Evolutionary conservation across 2,888 invertebrate genomes (phyloP).

Genomic region (Dastarcus helophoroides): DNA sequence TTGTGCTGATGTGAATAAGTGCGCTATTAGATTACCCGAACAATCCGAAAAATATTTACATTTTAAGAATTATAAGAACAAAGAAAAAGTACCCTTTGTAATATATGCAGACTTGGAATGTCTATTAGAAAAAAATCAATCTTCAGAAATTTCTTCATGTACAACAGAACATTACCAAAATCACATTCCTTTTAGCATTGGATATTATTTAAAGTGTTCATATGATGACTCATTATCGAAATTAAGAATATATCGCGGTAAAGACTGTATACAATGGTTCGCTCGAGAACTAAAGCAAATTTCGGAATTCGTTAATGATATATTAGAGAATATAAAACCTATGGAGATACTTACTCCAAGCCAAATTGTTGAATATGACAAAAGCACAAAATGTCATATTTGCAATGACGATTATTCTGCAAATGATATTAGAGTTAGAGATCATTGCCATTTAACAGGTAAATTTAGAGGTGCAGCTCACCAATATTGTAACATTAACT

Average conservation of each 20-base stretch:
- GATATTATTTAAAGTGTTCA: constrained; percentile 19
- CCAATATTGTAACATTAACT: constrained; percentile 26
- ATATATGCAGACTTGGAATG: too few relatives aligned
- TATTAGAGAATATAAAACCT: constrained; percentile 13
- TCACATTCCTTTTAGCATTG: constrained; percentile 15
- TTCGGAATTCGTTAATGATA: constrained; percentile 10
- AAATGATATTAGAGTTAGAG: constrained; percentile 15
- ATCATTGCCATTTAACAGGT: constrained; percentile 24
- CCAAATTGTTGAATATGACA: constrained; percentile 7
- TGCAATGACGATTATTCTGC: constrained; percentile 14
- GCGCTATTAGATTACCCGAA: too few relatives aligned
- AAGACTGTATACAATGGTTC: constrained; percentile 19
- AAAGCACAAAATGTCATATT: constrained; percentile 15
- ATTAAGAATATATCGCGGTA: constrained; percentile 14
- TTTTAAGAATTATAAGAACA: too few relatives aligned
- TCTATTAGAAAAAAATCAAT: too few relatives aligned
- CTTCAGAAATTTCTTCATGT: too few relatives aligned
- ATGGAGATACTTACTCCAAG: too few relatives aligned
- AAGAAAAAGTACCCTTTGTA: too few relatives aligned
- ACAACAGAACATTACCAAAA: constrained; percentile 11
- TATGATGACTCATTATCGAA: constrained; percentile 18
- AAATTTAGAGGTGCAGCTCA: constrained; percentile 21
- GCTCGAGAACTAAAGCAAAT: constrained; percentile 12
- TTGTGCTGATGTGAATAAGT: too few relatives aligned
- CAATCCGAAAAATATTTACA: too few relatives aligned